Percentiles rank a stretch among this genome's conserved stretches.
Conservation (phyloP, 2,888 invertebrate species). For the Neelides folsomi region DNA sequence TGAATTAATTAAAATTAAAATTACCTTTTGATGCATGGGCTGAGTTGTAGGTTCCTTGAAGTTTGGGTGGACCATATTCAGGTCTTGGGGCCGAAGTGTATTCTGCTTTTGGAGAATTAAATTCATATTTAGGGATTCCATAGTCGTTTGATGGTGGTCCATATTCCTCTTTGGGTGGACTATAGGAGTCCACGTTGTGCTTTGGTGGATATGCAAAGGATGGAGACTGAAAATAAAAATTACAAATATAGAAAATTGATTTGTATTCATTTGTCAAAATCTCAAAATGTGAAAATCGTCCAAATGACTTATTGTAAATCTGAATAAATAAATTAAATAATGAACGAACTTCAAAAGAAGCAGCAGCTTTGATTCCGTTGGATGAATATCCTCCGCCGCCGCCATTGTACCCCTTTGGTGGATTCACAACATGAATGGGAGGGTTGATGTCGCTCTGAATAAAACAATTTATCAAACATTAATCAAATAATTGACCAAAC, state of each 20-base stretch:
- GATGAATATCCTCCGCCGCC: conserved; percentile 11
- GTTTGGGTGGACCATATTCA: conserved; percentile 7
- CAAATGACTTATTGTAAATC: not conserved
- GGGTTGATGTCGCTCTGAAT: conserved; percentile 33
- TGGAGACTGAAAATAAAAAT: not conserved
- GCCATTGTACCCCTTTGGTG: conserved; percentile 20
- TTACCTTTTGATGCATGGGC: not conserved
- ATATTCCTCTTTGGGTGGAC: conserved; percentile 8
- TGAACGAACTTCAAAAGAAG: not conserved
- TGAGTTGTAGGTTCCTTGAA: not conserved
- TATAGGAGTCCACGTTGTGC: conserved; percentile 11
- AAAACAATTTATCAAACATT: too few relatives aligned
- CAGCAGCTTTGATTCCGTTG: conserved; percentile 8
- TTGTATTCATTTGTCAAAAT: too few relatives aligned
- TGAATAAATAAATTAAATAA: not conserved
- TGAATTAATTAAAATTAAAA: too few relatives aligned
- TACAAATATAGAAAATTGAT: not conserved
- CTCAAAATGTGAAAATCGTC: too few relatives aligned
- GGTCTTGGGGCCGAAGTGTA: not conserved
- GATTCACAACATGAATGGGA: conserved; percentile 37
- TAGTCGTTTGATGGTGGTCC: conserved; percentile 11
- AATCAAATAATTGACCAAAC: too few relatives aligned
- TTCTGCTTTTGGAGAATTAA: conserved; percentile 8
- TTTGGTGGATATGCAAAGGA: conserved; percentile 2
- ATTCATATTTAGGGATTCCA: conserved; percentile 9